A percentile compares a stretch with the other conserved stretches of the same genome.
Conservation (phyloP, 2,888 invertebrate genomes). For the Volucella inanis region DNA sequence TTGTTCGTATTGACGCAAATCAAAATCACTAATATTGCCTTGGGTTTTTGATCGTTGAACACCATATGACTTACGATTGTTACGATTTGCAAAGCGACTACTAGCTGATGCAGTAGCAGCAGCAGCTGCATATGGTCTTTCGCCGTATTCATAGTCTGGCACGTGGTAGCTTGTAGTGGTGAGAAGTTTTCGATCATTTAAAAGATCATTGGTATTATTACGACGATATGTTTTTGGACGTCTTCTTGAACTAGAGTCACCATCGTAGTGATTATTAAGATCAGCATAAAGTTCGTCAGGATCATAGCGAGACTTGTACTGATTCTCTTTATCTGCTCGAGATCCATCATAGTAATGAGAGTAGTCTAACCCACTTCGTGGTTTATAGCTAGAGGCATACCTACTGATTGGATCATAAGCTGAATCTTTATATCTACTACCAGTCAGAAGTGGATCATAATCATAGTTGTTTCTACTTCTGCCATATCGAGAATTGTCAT, state of each 20-base stretch:
- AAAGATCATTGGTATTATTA: constrained; percentile 76
- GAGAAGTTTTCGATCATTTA: constrained; percentile 48
- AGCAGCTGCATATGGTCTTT: constrained; percentile 57
- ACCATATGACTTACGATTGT: constrained; percentile 71
- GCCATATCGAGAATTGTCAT: constrained; percentile 79
- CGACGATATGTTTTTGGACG: constrained; percentile 78
- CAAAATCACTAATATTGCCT: constrained; percentile 77
- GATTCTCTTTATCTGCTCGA: constrained; percentile 77
- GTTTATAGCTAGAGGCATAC: constrained; percentile 77
- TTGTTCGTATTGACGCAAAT: constrained; percentile 82
- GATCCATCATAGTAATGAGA: constrained; percentile 78
- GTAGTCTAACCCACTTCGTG: constrained; percentile 76
- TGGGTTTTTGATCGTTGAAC: constrained; percentile 78
- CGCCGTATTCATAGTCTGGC: constrained; percentile 70
- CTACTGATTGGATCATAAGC: constrained; percentile 78
- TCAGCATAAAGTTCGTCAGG: constrained; percentile 77
- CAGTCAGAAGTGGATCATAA: constrained; percentile 72
- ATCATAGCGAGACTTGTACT: constrained; percentile 79
- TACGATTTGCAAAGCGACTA: constrained; percentile 80
- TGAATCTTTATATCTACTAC: constrained; percentile 79
- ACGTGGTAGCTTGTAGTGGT: constrained; percentile 68
- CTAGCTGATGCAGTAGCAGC: constrained; percentile 71
- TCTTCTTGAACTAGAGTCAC: constrained; percentile 55
- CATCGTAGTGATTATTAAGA: constrained; percentile 76
- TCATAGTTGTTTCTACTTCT: constrained; percentile 76